Base-by-base conservation (phyloP, 2,113 vertebrate species). In the Heteronetta atricapilla region DNA sequence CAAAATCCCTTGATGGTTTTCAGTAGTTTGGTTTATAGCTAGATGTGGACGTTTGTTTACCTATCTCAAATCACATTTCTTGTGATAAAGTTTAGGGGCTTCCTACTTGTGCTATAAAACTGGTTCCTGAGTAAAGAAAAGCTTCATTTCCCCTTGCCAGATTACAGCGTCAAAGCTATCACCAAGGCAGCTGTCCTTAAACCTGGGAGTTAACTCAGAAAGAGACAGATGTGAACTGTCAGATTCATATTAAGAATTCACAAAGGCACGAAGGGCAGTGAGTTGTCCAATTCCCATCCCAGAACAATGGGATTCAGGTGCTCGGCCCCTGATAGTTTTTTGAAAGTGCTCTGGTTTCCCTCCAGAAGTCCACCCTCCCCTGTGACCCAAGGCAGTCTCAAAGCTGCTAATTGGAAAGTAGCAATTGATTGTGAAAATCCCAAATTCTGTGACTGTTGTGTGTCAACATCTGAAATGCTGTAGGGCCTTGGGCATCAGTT, bases 1-100 rank as follows among this genome's bases (percentile, higher is more conserved):
- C 40, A 84, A 93, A 93, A 90, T 92, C 84, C 85, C 92, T 69
- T 95, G 67, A 36, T 93, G 79, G 94, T 88, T 90, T 94, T 97
- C 77, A 56, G 90, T 86, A 92, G 93, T 89, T 95, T 80, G 36
- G 58, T 33, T 95, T 87, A 94, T 67, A 93, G 81, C 66, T 94
- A 83, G 67, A 74, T 73, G 59, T 42, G 63, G 78, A 93, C 74
- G 22, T 86, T 88, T 93, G 80, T 89, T 96, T 92, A 94, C 90
- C 52, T 86, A 78, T 76, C 82, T 82, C 82, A 78, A 95, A 93
- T 93, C 42, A 73, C 55, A 50, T 79, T 55, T 92, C 89, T 87
- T 55, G 74, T 46, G 73, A 58, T 94, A 81, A 94, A 95, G 64
- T 89, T 86, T 79, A 52, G 93, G 66, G 14, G 52, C 90, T 93